A percentile compares a stretch with the other conserved stretches of the same genome.
Conservation (phyloP, 2,797 vertebrate species). For the Linurgus olivaceus region DNA sequence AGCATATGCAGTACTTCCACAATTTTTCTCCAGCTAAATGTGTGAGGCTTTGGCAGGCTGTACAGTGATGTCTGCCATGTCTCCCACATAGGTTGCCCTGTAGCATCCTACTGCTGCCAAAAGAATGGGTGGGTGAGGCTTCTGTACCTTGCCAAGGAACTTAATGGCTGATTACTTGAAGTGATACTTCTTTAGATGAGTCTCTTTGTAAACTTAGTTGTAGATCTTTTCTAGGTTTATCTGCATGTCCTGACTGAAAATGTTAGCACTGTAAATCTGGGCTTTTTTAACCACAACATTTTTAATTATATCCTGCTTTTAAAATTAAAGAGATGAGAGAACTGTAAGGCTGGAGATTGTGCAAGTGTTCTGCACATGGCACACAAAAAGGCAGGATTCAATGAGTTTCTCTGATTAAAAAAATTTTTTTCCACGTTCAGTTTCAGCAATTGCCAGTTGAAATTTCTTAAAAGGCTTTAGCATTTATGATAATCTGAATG, state of each 20-base stretch:
- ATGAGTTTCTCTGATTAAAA: background rate
- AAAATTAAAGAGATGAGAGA: background rate
- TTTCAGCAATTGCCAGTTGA: background rate
- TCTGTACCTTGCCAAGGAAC: background rate
- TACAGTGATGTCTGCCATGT: background rate
- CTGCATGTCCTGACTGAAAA: background rate
- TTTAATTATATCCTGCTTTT: background rate
- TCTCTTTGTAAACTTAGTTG: background rate
- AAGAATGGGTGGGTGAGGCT: background rate
- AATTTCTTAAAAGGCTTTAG: background rate
- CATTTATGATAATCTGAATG: background rate
- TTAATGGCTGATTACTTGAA: background rate
- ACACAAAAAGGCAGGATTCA: background rate
- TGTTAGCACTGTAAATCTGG: background rate
- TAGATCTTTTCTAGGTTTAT: background rate
- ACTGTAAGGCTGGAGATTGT: background rate
- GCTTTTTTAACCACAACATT: background rate
- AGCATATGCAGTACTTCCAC: background rate
- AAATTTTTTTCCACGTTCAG: background rate
- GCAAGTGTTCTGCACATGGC: background rate
- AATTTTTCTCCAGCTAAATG: background rate
- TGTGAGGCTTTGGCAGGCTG: background rate
- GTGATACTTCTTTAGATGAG: background rate
- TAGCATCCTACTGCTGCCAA: background rate
- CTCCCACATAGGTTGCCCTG: background rate